phyloP scores from a whole-genome alignment of 2,797 vertebrate species.

The Trematocara caparti region DNA sequence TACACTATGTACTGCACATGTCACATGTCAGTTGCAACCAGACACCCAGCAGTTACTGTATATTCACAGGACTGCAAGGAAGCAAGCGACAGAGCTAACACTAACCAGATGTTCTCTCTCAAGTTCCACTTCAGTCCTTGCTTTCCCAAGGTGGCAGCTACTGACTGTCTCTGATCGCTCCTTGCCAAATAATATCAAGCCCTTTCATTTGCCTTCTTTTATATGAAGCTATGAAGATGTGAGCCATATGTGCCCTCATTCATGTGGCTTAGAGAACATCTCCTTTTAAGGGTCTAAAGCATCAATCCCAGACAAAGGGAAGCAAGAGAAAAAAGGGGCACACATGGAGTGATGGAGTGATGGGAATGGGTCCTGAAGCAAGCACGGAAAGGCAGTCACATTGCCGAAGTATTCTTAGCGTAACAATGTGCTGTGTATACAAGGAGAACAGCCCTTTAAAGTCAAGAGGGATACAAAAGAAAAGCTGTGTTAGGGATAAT shows the following conservation, averaged over 20 bases:
- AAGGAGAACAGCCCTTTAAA: neutral
- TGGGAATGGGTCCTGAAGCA: neutral
- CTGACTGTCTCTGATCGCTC: slow-evolving; percentile 11
- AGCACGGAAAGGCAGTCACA: neutral
- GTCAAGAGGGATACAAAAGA: neutral
- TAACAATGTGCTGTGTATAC: neutral
- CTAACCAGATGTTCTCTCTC: slow-evolving; percentile 61
- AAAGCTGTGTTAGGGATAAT: neutral
- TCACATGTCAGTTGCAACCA: neutral
- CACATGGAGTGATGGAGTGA: slow-evolving; percentile 12
- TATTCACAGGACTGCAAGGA: neutral
- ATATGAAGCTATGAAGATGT: slow-evolving; percentile 36
- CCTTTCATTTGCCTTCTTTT: slow-evolving; percentile 4
- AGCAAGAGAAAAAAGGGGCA: neutral
- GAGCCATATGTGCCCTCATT: slow-evolving; percentile 50
- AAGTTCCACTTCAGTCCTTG: slow-evolving; percentile 14
- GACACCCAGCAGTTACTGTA: neutral
- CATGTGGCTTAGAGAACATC: slow-evolving; percentile 49
- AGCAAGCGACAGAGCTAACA: slow-evolving; percentile 42
- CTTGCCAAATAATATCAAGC: slow-evolving; percentile 32
- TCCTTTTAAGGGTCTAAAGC: slow-evolving; percentile 62
- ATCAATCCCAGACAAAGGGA: slow-evolving; percentile 2
- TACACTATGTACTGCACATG: too few relatives aligned
- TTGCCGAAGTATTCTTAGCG: neutral
- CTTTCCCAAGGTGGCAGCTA: slow-evolving; percentile 50